Conservation (phyloP, 2,888 invertebrate species). For the Synergus japonicus region DNA sequence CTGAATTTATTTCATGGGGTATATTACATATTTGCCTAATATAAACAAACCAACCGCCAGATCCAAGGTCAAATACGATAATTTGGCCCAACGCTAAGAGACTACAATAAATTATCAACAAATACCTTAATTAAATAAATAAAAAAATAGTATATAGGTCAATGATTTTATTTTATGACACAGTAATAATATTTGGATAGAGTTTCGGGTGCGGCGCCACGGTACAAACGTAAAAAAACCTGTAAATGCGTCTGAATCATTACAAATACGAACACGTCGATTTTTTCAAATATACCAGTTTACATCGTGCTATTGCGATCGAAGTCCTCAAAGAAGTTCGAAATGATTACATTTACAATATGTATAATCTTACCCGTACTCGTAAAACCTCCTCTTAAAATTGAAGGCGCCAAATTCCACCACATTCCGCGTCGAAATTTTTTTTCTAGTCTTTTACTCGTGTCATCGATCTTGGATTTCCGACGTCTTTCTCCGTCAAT, state of each 20-base stretch:
- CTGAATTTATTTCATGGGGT: too few relatives aligned
- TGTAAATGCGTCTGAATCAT: constrained; percentile 69
- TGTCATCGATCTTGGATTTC: constrained; percentile 11
- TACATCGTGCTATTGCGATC: constrained; percentile 42
- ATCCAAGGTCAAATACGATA: too few relatives aligned
- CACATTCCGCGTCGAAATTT: constrained; percentile 16
- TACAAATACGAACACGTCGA: constrained; percentile 1
- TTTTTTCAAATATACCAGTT: constrained; percentile 18
- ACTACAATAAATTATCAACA: too few relatives aligned
- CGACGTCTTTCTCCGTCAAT: background rate
- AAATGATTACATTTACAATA: constrained; percentile 61
- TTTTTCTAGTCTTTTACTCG: constrained; percentile 16
- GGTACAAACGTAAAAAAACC: constrained; percentile 75
- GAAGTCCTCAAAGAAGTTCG: constrained; percentile 46
- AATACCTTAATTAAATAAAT: constrained; percentile 1
- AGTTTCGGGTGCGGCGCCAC: constrained; percentile 69
- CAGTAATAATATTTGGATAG: constrained; percentile 71
- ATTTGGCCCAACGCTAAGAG: too few relatives aligned
- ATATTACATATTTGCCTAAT: too few relatives aligned
- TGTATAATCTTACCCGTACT: constrained; percentile 54
- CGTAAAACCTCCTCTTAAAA: background rate
- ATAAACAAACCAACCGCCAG: too few relatives aligned
- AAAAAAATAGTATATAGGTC: constrained; percentile 15
- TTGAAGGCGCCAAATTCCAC: constrained; percentile 17
- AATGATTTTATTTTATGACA: constrained; percentile 70